phyloP scores from a whole-genome alignment of 2,113 vertebrate species.

The Talpa occidentalis region DNA sequence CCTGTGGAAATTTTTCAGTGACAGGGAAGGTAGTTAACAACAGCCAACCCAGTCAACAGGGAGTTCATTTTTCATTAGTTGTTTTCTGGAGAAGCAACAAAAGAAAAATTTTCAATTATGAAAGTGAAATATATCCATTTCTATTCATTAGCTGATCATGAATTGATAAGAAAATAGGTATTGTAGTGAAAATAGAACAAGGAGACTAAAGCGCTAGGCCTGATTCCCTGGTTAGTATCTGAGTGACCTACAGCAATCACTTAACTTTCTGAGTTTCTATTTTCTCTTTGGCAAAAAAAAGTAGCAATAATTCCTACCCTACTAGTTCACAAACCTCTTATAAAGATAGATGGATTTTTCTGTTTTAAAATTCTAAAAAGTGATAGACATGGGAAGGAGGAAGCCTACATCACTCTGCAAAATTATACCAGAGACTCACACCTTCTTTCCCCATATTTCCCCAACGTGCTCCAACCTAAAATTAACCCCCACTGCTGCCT shows the following conservation, averaged over 20 bases:
- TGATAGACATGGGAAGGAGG: background rate
- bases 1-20: background rate
- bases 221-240: background rate
- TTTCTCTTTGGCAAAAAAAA: conserved; percentile 1
- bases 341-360: background rate
- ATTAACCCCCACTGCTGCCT: background rate
- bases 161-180: background rate
- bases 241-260: background rate
- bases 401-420: background rate
- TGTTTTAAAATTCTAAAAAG: conserved; percentile 18
- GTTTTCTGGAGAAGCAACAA: conserved; percentile 12
- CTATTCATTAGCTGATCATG: background rate
- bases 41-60: background rate
- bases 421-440: background rate
- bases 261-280: background rate
- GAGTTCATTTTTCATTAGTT: background rate
- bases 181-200: background rate
- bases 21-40: background rate
- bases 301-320: background rate
- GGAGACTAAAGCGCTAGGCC: background rate
- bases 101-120: background rate
- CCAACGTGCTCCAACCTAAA: background rate
- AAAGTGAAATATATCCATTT: background rate
- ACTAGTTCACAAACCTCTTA: background rate
- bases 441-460: background rate